Percentiles rank a stretch among this genome's conserved stretches.
phyloP scores from a whole-genome alignment of 2,888 invertebrate genomes.

The Macroteleia sp. region DNA sequence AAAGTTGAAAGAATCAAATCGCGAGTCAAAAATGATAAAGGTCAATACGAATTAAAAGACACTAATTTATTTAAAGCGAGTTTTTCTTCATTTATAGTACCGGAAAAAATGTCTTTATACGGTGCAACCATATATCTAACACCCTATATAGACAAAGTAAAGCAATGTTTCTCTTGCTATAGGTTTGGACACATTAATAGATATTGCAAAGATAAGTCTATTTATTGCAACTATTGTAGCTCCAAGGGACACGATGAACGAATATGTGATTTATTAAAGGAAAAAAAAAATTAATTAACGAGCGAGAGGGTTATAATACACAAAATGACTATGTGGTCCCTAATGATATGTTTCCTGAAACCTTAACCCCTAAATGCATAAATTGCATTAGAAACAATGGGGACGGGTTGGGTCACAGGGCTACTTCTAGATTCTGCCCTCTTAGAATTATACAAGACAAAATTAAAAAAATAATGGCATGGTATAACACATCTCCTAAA shows the following conservation, averaged over 20 bases:
- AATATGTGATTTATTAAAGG: too few relatives aligned
- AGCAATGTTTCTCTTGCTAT: conserved; percentile 2
- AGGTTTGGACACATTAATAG: conserved; percentile 14
- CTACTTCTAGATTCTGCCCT: not conserved
- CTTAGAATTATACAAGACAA: not conserved
- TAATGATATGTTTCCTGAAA: too few relatives aligned
- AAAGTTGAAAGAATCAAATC: conserved; percentile 17
- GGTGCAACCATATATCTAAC: not conserved
- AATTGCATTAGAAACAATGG: conserved; percentile 1
- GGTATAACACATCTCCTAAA: too few relatives aligned
- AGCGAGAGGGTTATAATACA: too few relatives aligned
- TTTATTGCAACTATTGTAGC: conserved; percentile 7
- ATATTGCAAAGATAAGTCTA: not conserved
- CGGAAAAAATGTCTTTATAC: conserved; percentile 7
- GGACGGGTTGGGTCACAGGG: not conserved
- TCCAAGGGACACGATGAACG: conserved; percentile 10
- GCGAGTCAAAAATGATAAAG: not conserved
- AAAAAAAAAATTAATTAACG: too few relatives aligned
- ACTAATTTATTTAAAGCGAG: conserved; percentile 3
- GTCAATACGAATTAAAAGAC: not conserved
- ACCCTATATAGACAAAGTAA: conserved; percentile 11
- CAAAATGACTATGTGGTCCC: too few relatives aligned
- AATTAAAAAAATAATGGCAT: not conserved
- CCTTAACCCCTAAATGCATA: too few relatives aligned
- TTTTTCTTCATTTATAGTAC: not conserved